Evolutionary conservation across 1,140 invertebrate genomes (phyloP).

Genomic region (Drosophila orena): DNA sequence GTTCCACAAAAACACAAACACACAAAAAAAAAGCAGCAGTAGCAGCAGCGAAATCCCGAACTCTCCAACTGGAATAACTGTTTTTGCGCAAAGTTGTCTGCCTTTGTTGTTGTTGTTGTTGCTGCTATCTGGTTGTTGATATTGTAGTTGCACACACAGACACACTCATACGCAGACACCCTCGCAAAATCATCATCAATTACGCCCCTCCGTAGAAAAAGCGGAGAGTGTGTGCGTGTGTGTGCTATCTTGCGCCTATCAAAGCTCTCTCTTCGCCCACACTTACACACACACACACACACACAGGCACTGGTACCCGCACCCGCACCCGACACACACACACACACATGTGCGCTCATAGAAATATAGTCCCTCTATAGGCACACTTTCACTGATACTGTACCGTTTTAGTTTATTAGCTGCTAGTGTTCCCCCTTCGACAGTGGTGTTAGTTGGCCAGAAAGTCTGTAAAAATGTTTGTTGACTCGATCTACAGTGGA

Average conservation of each 20-base stretch:
- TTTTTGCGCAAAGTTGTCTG: slow-evolving; percentile 40
- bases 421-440: slow-evolving; percentile 18
- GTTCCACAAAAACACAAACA: not conserved
- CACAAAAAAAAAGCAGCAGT: no score
- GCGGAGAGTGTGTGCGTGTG: slow-evolving; percentile 18
- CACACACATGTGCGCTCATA: not conserved
- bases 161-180: slow-evolving; percentile 7
- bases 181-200: slow-evolving; percentile 49
- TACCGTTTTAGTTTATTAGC: slow-evolving; percentile 59
- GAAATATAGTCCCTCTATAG: slow-evolving; percentile 16
- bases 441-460: slow-evolving; percentile 7
- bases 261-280: slow-evolving; percentile 40
- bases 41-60: not conserved
- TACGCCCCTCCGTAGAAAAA: slow-evolving; percentile 24
- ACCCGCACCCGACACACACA: slow-evolving; percentile 5
- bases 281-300: slow-evolving; percentile 8
- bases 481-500: slow-evolving; percentile 8
- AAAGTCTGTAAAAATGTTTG: slow-evolving; percentile 10
- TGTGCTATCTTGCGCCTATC: slow-evolving; percentile 59
- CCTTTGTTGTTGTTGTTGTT: slow-evolving; percentile 26
- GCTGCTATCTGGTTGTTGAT: slow-evolving; percentile 18
- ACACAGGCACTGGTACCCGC: slow-evolving; percentile 7
- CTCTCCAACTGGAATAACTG: slow-evolving; percentile 27
- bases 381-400: slow-evolving; percentile 45
- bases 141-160: slow-evolving; percentile 30